Percentiles rank a stretch among this genome's conserved stretches.
Evolutionary conservation across 2,888 invertebrate species (phyloP).

Genomic region (Epistrophe eligans): DNA sequence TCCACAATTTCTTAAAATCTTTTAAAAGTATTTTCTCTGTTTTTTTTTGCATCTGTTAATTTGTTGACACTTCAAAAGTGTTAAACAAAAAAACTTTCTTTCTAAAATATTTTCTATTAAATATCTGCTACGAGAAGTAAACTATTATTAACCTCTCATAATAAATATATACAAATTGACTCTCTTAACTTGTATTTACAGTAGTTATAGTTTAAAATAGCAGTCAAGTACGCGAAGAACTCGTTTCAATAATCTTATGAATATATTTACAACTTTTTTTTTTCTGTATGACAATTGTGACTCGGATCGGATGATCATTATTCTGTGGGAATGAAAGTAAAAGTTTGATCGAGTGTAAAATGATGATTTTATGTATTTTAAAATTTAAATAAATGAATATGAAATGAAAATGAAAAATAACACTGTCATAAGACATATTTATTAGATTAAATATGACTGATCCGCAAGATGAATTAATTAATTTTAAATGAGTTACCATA

Average conservation of each 20-base stretch:
- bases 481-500: neutral
- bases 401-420: slow-evolving; percentile 17
- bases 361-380: slow-evolving; percentile 5
- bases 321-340: slow-evolving; percentile 62
- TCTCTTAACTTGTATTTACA: slow-evolving; percentile 1
- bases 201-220: slow-evolving; percentile 7
- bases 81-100: slow-evolving; percentile 19
- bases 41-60: neutral
- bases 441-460: slow-evolving; percentile 24
- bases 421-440: slow-evolving; percentile 8
- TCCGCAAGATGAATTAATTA: slow-evolving; percentile 18
- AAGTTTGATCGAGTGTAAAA: slow-evolving; percentile 47
- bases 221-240: slow-evolving; percentile 35
- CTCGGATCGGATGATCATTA: slow-evolving; percentile 35
- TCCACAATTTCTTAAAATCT: neutral
- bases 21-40: slow-evolving; percentile 10
- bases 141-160: slow-evolving; percentile 17
- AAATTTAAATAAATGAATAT: slow-evolving; percentile 44
- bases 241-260: slow-evolving; percentile 29
- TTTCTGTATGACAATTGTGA: slow-evolving; percentile 53
- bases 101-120: neutral
- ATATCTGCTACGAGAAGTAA: neutral
- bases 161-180: neutral
- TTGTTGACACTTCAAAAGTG: slow-evolving; percentile 4
- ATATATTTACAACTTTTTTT: slow-evolving; percentile 17